phyloP scores from a whole-genome alignment of 1,140 invertebrate species.

The Drosophila lowei region DNA sequence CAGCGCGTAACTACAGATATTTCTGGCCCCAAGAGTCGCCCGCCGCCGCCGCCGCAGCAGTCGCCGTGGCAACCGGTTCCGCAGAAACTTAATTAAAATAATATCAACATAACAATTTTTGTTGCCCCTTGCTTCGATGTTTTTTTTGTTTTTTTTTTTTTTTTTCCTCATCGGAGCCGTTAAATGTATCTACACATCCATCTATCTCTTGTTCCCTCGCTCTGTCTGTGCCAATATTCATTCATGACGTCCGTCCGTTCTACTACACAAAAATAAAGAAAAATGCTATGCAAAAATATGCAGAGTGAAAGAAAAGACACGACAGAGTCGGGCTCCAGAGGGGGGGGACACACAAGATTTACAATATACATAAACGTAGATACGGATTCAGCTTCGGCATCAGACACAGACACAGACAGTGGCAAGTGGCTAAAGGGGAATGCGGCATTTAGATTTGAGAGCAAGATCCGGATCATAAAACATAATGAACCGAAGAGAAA shows the following conservation, averaged over 20 bases:
- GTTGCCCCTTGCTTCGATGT: slow-evolving; percentile 48
- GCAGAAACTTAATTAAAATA: slow-evolving; percentile 82
- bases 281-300: slow-evolving; percentile 80
- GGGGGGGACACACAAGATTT: slow-evolving; percentile 53
- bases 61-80: slow-evolving; percentile 60
- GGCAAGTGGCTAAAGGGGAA: slow-evolving; percentile 15
- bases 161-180: slow-evolving; percentile 62
- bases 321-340: slow-evolving; percentile 20
- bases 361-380: slow-evolving; percentile 58
- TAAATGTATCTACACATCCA: slow-evolving; percentile 48
- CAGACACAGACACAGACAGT: slow-evolving; percentile 59
- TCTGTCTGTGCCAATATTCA: slow-evolving; percentile 72
- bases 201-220: slow-evolving; percentile 24
- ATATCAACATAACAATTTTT: slow-evolving; percentile 82
- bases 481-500: too few relatives aligned
- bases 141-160: too few relatives aligned
- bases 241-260: slow-evolving; percentile 63
- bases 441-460: not conserved
- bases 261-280: slow-evolving; percentile 57
- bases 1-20: slow-evolving; percentile 55
- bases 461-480: too few relatives aligned
- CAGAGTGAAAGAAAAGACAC: slow-evolving; percentile 72
- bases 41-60: slow-evolving; percentile 11
- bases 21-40: slow-evolving; percentile 6
- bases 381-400: slow-evolving; percentile 21